These are phyloP conservation scores for Desmophyllum pertusum DNA, from an alignment of 92 coral and sea anemone genomes.

Conservation along the genomic window DNA sequence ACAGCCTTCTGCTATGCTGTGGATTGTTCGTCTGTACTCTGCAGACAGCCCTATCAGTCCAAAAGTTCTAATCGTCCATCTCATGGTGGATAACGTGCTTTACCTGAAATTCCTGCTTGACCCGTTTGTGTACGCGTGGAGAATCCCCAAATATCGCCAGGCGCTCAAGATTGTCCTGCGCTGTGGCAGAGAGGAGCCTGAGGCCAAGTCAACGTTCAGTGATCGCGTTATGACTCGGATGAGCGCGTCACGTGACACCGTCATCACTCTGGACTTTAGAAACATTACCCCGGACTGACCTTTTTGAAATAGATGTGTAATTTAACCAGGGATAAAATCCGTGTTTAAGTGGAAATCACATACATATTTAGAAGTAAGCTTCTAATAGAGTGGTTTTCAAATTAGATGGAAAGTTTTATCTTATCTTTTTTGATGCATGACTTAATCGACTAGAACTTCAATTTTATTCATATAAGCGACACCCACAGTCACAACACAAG, in stretches of 20 bases:
- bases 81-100: slow-evolving; percentile 22
- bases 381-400: no score
- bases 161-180: neutral
- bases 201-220: neutral
- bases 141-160: slow-evolving; percentile 28
- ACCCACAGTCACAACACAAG: no score
- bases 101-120: slow-evolving; percentile 36
- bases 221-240: neutral
- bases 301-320: neutral
- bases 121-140: slow-evolving; percentile 34
- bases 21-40: slow-evolving; percentile 2
- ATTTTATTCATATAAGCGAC: no score
- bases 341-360: no score
- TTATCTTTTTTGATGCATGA: no score
- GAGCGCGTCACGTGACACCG: neutral
- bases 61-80: neutral
- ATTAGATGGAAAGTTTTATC: no score
- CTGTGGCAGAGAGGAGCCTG: neutral
- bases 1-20: slow-evolving; percentile 18
- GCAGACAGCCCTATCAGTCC: neutral
- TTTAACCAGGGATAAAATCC: no score
- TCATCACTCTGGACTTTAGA: neutral
- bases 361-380: no score
- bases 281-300: neutral
- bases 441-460: no score